Percentiles rank a stretch among this genome's conserved stretches.
Conservation (phyloP, 2,113 vertebrate species). For the Bujurquina vittata region DNA sequence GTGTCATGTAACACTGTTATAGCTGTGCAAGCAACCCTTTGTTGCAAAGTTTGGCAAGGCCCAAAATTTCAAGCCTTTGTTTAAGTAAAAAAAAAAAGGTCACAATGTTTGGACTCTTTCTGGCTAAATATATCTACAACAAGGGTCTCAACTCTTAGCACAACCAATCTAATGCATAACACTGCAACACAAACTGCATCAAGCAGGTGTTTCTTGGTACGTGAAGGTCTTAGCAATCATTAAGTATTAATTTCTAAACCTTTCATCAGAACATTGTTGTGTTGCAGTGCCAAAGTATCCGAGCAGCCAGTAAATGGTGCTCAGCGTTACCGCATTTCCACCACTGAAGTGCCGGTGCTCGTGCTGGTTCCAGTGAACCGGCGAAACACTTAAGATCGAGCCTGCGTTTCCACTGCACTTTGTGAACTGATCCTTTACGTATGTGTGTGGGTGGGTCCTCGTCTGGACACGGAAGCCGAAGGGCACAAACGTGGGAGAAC, state of each 20-base stretch:
- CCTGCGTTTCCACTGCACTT: too few species aligned
- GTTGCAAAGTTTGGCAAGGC: not conserved
- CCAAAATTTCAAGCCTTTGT: constrained; percentile 1
- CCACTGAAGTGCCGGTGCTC: too few species aligned
- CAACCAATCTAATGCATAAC: not conserved
- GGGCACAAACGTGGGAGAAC: too few species aligned
- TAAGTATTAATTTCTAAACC: not conserved
- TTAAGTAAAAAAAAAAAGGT: not conserved
- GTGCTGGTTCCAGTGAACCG: too few species aligned
- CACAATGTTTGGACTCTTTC: not conserved
- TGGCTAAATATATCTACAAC: not conserved
- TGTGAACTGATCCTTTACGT: too few species aligned
- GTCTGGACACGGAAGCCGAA: too few species aligned
- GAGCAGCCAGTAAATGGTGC: constrained; percentile 1
- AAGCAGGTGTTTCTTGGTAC: not conserved
- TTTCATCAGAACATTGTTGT: not conserved
- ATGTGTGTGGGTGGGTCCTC: too few species aligned
- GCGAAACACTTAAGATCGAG: too few species aligned
- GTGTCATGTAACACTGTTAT: constrained; percentile 32
- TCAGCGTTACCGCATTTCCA: not conserved
- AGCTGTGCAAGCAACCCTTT: constrained; percentile 1
- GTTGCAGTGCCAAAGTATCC: not conserved
- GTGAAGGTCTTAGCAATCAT: not conserved
- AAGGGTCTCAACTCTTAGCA: not conserved
- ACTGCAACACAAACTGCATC: not conserved